Conservation (phyloP, 1,140 invertebrate genomes). For the Sipha flava region DNA sequence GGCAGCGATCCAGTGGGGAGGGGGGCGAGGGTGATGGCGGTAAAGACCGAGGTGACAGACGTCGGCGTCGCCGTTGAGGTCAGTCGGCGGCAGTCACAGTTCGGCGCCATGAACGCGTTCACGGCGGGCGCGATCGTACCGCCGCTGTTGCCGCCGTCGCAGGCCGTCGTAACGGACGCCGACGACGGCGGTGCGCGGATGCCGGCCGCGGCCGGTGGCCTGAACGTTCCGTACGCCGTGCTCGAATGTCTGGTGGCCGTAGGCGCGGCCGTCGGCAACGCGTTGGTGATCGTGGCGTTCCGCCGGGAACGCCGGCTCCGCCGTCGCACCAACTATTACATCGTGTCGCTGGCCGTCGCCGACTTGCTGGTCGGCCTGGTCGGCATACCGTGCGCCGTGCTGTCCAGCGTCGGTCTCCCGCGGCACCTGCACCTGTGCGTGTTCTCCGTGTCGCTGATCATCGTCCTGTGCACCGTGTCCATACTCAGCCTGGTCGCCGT, state of each 20-base stretch:
- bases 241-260: slow-evolving; percentile 73
- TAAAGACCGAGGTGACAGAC: background rate
- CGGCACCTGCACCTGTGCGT: slow-evolving; percentile 69
- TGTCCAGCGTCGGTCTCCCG: slow-evolving; percentile 66
- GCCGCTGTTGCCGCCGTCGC: background rate
- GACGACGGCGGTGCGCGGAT: too few relatives aligned
- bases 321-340: slow-evolving; percentile 81
- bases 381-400: slow-evolving; percentile 77
- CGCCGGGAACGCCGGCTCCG: slow-evolving; percentile 63
- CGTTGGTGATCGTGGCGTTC: slow-evolving; percentile 76
- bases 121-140: background rate
- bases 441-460: slow-evolving; percentile 75
- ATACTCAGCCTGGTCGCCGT: slow-evolving; percentile 86
- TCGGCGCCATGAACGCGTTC: background rate
- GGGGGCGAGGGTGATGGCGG: background rate
- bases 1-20: background rate
- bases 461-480: slow-evolving; percentile 82
- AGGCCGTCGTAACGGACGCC: background rate
- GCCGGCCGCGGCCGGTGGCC: background rate
- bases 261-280: slow-evolving; percentile 71
- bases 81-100: background rate
- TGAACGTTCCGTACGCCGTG: slow-evolving; percentile 60
- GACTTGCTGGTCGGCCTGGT: slow-evolving; percentile 71
- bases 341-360: slow-evolving; percentile 75
- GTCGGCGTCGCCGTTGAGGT: background rate